Percentiles rank a stretch among this genome's conserved stretches.
phyloP scores from a whole-genome alignment of 2,888 invertebrate species.

The Ceraclea dissimilis region DNA sequence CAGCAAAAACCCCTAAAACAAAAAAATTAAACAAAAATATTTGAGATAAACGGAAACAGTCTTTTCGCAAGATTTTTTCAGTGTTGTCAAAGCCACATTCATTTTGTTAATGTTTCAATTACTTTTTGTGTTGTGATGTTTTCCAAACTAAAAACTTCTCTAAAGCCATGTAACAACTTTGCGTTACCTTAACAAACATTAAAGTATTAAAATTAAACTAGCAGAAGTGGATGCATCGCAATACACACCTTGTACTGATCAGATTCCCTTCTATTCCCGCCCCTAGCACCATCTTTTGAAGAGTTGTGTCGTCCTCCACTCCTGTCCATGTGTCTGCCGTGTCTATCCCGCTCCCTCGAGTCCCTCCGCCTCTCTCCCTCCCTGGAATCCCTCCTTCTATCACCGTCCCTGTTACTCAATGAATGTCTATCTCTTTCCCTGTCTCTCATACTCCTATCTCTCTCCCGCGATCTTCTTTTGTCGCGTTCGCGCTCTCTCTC shows the following conservation, averaged over 20 bases:
- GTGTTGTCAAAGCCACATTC: too few species aligned
- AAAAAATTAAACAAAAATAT: too few species aligned
- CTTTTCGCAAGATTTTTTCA: too few species aligned
- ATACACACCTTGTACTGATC: conserved; percentile 48
- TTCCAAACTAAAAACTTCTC: too few species aligned
- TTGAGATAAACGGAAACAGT: too few species aligned
- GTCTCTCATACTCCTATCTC: conserved; percentile 32
- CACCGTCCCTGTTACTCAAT: conserved; percentile 28
- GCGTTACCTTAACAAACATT: too few species aligned
- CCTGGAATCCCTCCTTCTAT: conserved; percentile 31
- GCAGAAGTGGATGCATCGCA: too few species aligned
- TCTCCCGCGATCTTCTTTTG: conserved; percentile 27
- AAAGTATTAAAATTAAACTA: too few species aligned
- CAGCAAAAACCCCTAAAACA: background rate
- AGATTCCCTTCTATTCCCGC: conserved; percentile 35
- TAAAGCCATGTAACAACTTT: too few species aligned
- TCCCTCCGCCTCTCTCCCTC: conserved; percentile 25
- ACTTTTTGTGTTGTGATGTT: too few species aligned
- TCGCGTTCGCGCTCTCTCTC: conserved; percentile 26
- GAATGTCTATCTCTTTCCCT: conserved; percentile 35
- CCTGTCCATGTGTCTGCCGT: conserved; percentile 37
- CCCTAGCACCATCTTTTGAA: conserved; percentile 30
- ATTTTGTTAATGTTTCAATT: too few species aligned
- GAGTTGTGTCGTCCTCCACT: conserved; percentile 32
- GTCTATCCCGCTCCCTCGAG: conserved; percentile 28